phyloP scores from a whole-genome alignment of 2,888 invertebrate species.

The Ennomos fuscantarius region DNA sequence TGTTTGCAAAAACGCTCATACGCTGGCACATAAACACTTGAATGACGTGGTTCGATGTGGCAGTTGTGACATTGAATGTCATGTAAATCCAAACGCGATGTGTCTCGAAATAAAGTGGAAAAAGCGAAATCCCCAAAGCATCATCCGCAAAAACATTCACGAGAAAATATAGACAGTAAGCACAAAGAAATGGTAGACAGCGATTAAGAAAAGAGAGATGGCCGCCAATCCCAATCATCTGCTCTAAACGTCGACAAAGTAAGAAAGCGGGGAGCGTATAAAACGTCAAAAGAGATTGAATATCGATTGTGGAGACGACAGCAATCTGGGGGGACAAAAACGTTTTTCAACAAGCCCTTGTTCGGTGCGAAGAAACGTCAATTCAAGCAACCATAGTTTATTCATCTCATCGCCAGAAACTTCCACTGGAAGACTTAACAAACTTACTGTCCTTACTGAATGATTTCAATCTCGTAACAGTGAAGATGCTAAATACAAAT shows the following conservation, averaged over 20 bases:
- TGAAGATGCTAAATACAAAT: constrained; percentile 20
- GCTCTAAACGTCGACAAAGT: constrained; percentile 77
- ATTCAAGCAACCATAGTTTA: constrained; percentile 29
- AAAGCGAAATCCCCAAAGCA: constrained; percentile 18
- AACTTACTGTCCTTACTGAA: constrained; percentile 2
- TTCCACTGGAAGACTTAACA: constrained; percentile 4
- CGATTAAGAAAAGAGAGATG: constrained; percentile 62
- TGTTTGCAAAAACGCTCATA: constrained; percentile 23
- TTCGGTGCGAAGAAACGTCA: constrained; percentile 9
- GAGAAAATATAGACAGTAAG: constrained; percentile 24
- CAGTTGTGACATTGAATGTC: constrained; percentile 33
- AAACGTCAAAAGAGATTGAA: constrained; percentile 83
- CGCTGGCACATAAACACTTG: constrained; percentile 24
- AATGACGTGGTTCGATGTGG: constrained; percentile 26
- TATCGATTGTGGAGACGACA: constrained; percentile 82
- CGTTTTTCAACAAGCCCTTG: constrained; percentile 12
- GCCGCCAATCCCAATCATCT: constrained; percentile 69
- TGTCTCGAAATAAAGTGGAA: constrained; percentile 15
- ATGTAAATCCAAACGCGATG: constrained; percentile 26
- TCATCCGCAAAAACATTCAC: constrained; percentile 27
- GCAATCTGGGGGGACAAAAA: constrained; percentile 60
- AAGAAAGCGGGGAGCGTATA: constrained; percentile 77
- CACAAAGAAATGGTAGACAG: constrained; percentile 55
- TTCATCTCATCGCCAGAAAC: not conserved
- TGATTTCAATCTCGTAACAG: not conserved